phyloP scores from a whole-genome alignment of 30 jellyfish, hydroid and myxozoan genomes.

The Phacellophora camtschatica region DNA sequence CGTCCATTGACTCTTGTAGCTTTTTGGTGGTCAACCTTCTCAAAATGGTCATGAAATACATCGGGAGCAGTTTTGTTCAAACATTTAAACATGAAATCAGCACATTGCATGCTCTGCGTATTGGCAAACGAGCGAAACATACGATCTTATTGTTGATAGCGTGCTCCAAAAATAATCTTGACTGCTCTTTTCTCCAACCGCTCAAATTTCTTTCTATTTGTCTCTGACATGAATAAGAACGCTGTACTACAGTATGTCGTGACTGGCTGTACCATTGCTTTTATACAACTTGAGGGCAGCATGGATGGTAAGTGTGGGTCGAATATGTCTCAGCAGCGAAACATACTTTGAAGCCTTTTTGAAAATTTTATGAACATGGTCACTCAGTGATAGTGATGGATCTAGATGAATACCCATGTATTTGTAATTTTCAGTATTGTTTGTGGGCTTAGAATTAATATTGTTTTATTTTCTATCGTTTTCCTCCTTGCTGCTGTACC shows the following conservation, averaged over 20 bases:
- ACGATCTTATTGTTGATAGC: constrained; percentile 27
- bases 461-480: neutral
- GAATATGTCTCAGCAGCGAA: constrained; percentile 5
- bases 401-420: constrained; percentile 5
- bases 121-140: constrained; percentile 64
- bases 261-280: constrained; percentile 42
- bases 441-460: neutral
- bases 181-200: constrained; percentile 49
- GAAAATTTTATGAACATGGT: constrained; percentile 7
- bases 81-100: constrained; percentile 56
- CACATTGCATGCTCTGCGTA: constrained; percentile 61
- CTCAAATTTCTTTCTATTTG: constrained; percentile 33
- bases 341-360: neutral
- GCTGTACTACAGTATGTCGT: constrained; percentile 44
- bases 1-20: constrained; percentile 17
- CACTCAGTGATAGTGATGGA: constrained; percentile 12
- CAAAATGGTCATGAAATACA: constrained; percentile 47
- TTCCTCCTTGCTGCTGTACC: constrained; percentile 16
- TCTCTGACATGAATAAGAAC: constrained; percentile 49
- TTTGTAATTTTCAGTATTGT: neutral
- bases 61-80: constrained; percentile 59
- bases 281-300: constrained; percentile 19
- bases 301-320: constrained; percentile 9
- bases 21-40: constrained; percentile 50
- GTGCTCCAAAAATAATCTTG: constrained; percentile 54